Conservation (phyloP, 2,113 vertebrate genomes). For the Nesoenas mayeri region DNA sequence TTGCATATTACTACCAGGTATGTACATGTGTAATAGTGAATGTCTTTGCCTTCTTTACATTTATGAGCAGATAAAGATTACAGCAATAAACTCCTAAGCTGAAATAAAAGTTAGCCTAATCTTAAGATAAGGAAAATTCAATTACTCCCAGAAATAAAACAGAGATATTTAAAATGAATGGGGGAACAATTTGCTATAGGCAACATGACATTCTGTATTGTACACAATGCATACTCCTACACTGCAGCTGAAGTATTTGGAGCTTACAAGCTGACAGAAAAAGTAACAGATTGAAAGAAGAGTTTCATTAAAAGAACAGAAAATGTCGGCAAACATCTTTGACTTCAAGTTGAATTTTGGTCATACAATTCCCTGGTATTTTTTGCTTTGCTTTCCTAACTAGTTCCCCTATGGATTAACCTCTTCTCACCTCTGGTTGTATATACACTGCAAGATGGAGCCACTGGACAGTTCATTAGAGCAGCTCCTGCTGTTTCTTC, state of each 20-base stretch:
- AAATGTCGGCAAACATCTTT: background rate
- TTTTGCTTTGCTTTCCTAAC: conserved; percentile 27
- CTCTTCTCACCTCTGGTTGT: conserved; percentile 62
- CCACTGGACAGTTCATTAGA: conserved; percentile 70
- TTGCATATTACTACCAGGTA: background rate
- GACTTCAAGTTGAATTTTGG: conserved; percentile 19
- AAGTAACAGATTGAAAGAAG: background rate
- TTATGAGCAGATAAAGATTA: background rate
- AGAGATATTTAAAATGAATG: background rate
- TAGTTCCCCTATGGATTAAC: conserved; percentile 71
- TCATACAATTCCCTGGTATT: background rate
- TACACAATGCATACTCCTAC: background rate
- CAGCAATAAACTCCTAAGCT: background rate
- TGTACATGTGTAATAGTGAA: background rate
- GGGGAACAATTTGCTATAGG: background rate
- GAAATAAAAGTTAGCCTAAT: conserved; percentile 32
- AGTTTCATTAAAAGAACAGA: background rate
- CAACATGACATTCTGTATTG: background rate
- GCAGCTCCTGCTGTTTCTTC: conserved; percentile 69
- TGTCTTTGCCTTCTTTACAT: background rate
- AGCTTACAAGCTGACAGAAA: background rate
- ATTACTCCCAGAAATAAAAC: conserved; percentile 17
- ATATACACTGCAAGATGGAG: background rate
- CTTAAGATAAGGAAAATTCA: background rate
- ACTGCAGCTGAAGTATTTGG: background rate